phyloP scores from a whole-genome alignment of 2,113 vertebrate species.

The Microtus oregoni region DNA sequence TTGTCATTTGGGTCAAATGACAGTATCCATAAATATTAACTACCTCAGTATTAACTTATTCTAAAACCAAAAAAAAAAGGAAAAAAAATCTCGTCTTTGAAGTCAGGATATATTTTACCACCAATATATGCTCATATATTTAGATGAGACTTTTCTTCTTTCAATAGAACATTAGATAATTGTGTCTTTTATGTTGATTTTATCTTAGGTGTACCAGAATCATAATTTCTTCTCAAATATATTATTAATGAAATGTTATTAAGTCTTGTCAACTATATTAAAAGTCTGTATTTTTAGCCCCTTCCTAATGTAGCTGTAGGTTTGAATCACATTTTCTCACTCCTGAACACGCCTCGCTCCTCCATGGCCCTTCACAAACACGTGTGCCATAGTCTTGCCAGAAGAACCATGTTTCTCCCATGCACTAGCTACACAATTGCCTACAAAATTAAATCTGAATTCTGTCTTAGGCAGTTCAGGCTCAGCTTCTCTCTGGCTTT shows the following conservation, averaged over 20 bases:
- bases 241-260: neutral
- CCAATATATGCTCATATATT: neutral
- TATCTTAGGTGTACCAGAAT: neutral
- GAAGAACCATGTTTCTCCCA: neutral
- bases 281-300: neutral
- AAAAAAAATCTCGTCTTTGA: neutral
- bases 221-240: neutral
- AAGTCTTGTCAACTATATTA: neutral
- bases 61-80: neutral
- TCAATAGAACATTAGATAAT: slow-evolving; percentile 6
- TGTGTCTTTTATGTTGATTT: neutral
- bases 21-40: neutral
- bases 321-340: neutral
- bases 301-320: neutral
- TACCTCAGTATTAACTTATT: neutral
- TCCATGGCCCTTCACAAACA: neutral
- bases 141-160: neutral
- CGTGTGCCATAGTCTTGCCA: neutral
- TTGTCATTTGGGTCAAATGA: no score
- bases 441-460: neutral
- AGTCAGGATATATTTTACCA: neutral
- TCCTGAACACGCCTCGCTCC: neutral
- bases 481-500: neutral
- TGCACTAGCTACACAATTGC: neutral
- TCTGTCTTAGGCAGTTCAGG: neutral